Base-by-base conservation (phyloP, 2,797 vertebrate species). In the Sebastes cheni region DNA sequence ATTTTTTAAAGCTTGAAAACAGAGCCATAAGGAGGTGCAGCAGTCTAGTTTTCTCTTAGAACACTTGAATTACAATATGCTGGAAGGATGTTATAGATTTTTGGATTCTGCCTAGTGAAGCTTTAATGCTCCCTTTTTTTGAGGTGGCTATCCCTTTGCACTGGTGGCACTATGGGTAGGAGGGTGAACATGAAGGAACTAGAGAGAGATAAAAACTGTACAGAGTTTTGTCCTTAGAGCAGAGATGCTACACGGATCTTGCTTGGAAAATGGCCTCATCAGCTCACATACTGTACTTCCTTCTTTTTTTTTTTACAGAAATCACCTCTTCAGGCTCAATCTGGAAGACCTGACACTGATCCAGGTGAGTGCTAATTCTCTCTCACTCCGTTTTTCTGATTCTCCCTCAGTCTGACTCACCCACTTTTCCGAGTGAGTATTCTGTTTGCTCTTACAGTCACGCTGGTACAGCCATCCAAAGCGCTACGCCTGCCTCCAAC, bases 251-350 rank as follows among this genome's bases (percentile, higher is more conserved):
- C 69, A 65, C 6, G 23, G 20, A 46, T 61, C 3, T 64, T 10
- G 10, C 22, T 67, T 29, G 61, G 62, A 66, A 87, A 86, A 79
- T 75, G 4, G 10, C 55, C 56, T 30, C 6, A 76, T 87, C 23
- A 71, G 62, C 82, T 91, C 42, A 87, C 66, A n/a, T 55, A 18
- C 76, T 50, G 18, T 50, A 52, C n/a, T 54, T 52, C 67, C 65
- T 54, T 79, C 3, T 82, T 27, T 89, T 84, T 84, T 84, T 83
- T 25, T 27, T 81, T 64, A 75, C 92, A 99, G 98, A 95, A 99
- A 99, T 95, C 97, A 98, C 92, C 97, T 99, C 95, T 99, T 99
- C 96, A 97, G 97, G 88, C 93, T 99, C 75, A 96, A 94, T 88
- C 96, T 98, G 77, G 97, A 98, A 82, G 97, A 99, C 93, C 96